phyloP scores from a whole-genome alignment of 2,113 vertebrate genomes.

The Rana temporaria region DNA sequence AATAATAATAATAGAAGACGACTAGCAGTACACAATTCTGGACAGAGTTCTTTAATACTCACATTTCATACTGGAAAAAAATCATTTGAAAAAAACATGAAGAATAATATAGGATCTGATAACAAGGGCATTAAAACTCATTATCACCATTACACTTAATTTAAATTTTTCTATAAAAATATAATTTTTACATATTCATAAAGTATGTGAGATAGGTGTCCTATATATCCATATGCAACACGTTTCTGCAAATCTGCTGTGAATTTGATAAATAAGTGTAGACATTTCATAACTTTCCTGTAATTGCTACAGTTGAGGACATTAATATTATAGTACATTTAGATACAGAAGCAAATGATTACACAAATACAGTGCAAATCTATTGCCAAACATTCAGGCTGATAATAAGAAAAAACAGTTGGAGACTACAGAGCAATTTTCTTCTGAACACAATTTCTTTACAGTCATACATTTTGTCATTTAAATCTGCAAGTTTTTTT shows the following conservation, averaged over 20 bases:
- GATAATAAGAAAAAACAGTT: slow-evolving; percentile 55
- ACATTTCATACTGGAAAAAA: background rate
- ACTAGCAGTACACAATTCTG: too few relatives aligned
- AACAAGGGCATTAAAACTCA: slow-evolving; percentile 30
- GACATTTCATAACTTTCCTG: slow-evolving; percentile 43
- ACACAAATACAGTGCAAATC: slow-evolving; percentile 46
- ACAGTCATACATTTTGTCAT: slow-evolving; percentile 46
- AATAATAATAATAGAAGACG: too few relatives aligned
- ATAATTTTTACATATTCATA: slow-evolving; percentile 41
- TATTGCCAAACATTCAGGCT: slow-evolving; percentile 51
- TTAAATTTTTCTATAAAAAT: slow-evolving; percentile 38
- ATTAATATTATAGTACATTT: slow-evolving; percentile 50
- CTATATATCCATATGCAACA: slow-evolving; percentile 12
- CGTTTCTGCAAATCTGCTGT: background rate
- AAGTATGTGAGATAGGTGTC: slow-evolving; percentile 19
- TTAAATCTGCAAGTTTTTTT: slow-evolving; percentile 20
- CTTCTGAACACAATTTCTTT: slow-evolving; percentile 34
- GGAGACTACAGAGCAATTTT: slow-evolving; percentile 49
- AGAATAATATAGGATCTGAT: slow-evolving; percentile 30
- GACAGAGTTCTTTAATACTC: background rate
- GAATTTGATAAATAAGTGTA: slow-evolving; percentile 34
- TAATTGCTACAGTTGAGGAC: slow-evolving; percentile 32
- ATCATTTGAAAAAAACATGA: slow-evolving; percentile 14
- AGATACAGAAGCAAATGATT: slow-evolving; percentile 5
- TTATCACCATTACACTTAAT: slow-evolving; percentile 46